Evolutionary conservation across 2,113 vertebrate species (phyloP).

Genomic region (Delphinapterus leucas): DNA sequence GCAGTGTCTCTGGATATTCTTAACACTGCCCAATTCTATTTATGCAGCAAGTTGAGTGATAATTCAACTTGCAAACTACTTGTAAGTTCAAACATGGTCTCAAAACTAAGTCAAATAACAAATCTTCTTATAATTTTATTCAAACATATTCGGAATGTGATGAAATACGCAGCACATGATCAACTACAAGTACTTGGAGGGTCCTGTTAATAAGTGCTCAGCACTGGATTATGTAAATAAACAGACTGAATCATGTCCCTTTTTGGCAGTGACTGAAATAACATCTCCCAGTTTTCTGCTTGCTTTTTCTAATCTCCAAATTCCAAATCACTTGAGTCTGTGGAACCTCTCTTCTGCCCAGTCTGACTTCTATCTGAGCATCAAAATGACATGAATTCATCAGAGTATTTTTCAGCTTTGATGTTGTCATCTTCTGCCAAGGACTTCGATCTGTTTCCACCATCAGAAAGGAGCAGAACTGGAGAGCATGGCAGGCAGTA

Average conservation of each 20-base stretch:
- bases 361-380: background rate
- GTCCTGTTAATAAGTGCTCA: background rate
- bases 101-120: background rate
- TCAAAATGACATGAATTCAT: background rate
- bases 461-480: background rate
- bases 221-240: background rate
- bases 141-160: background rate
- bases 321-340: background rate
- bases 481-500: background rate
- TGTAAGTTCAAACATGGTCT: background rate
- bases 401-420: background rate
- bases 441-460: background rate
- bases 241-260: background rate
- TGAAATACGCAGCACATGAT: background rate
- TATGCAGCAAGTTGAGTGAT: background rate
- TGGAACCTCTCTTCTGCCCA: background rate
- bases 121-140: background rate
- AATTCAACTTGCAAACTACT: background rate
- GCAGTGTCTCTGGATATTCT: background rate
- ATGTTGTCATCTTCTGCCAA: background rate
- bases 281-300: background rate
- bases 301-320: slow-evolving; percentile 30
- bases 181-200: background rate
- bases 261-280: background rate
- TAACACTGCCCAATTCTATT: background rate